Conservation (phyloP, 2,113 vertebrate genomes). For the Oceanites oceanicus region DNA sequence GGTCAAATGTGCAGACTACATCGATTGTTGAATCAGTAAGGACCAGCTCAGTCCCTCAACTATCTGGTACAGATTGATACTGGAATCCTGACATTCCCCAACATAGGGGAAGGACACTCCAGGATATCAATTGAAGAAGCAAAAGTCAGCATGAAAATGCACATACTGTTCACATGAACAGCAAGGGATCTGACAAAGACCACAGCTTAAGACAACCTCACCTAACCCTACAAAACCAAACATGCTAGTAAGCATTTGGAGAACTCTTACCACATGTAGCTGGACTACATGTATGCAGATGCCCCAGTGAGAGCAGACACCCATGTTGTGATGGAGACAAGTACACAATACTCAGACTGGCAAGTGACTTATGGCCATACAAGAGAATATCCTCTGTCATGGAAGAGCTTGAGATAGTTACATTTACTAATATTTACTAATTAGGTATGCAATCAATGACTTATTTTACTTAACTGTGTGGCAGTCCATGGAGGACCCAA, state of each 20-base stretch:
- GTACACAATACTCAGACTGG: not conserved
- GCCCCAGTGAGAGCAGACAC: not conserved
- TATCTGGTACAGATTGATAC: not conserved
- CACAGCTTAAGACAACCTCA: not conserved
- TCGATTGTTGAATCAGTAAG: fast-evolving
- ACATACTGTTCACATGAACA: not conserved
- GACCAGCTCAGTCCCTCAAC: not conserved
- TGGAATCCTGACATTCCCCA: not conserved
- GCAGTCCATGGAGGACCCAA: not conserved
- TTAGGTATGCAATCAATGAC: not conserved
- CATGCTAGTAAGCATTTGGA: not conserved
- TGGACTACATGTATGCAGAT: not conserved
- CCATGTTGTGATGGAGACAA: not conserved
- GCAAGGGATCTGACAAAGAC: not conserved
- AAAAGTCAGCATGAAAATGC: not conserved
- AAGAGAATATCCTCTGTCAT: not conserved
- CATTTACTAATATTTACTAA: not conserved
- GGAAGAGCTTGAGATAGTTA: not conserved
- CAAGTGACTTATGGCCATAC: not conserved
- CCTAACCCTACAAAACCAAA: not conserved
- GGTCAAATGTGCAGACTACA: not conserved
- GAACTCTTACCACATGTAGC: not conserved
- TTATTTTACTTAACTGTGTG: not conserved
- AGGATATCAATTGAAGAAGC: not conserved
- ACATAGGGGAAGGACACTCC: not conserved